Base-by-base conservation (phyloP, 2,113 vertebrate genomes). In the Pardalotus punctatus region DNA sequence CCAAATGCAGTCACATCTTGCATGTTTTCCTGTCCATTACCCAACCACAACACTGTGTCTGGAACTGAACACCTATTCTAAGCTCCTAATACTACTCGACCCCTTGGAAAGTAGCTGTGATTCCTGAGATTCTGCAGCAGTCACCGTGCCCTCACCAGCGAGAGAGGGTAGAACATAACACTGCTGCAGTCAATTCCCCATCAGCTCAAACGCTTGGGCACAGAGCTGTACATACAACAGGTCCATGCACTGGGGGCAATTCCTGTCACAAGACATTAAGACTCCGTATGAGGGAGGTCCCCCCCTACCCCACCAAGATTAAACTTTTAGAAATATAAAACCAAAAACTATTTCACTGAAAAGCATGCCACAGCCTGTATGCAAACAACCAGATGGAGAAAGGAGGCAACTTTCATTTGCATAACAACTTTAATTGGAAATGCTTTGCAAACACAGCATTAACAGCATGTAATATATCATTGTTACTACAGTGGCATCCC, bases 391-490 rank as follows among this genome's bases (percentile, higher is more conserved):
- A 96, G 85, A 92, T 77, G 76, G 82, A 58, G 47, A 85, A 91
- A 86, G 43, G 10, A 92, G 48, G 47, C 60, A 96, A 92, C 79
- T 88, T 83, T 9, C 17, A 95, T 82, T 93, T 94, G 71, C 64
- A 47, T 62, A 92, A 95, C 1, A 2, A 86, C 67, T 82, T 90
- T 76, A 91, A 93, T 53, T 87, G 67, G 84, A 94, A 91, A 90
- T 65, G 88, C 81, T 94, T 86, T 80, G 90, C 88, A 93, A 96
- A 94, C 61, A 76, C 62, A 89, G 81, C 73, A 76, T 76, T 91
- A 91, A 54, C 35, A 56, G 71, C 43, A 70, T 27, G 22, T 16
- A 77, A 80, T 91, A 16, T 14, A 94, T 94, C 83, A 61, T 36
- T 82, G 79, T 93, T 94, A 88, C 51, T 88, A 73, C 2, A 86